phyloP scores from a whole-genome alignment of 2,113 vertebrate species.

The Chionomys nivalis region DNA sequence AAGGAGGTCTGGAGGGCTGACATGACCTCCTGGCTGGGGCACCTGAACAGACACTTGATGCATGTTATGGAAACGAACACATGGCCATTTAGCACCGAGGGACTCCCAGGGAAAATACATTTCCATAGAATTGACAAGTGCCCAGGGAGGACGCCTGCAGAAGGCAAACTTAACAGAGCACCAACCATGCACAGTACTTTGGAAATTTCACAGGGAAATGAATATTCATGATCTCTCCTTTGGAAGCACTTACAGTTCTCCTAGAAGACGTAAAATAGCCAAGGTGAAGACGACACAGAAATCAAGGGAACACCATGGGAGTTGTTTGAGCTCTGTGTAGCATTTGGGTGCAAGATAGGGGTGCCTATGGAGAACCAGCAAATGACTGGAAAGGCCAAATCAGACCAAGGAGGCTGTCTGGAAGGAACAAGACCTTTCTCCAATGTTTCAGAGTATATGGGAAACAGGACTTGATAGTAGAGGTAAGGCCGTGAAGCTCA shows the following conservation, averaged over 20 bases:
- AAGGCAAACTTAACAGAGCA: background rate
- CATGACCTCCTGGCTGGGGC: background rate
- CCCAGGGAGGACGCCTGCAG: background rate
- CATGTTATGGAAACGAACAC: background rate
- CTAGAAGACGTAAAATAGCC: constrained; percentile 11
- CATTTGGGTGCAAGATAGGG: background rate
- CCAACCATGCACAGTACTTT: background rate
- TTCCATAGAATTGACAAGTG: background rate
- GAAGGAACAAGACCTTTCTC: background rate
- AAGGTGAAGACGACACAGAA: background rate
- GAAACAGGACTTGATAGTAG: background rate
- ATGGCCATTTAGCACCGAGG: background rate
- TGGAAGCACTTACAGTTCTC: constrained; percentile 34
- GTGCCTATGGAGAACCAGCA: rapidly evolving
- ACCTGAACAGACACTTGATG: constrained; percentile 8
- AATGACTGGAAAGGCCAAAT: background rate
- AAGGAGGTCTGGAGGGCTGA: background rate
- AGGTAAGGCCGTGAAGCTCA: background rate
- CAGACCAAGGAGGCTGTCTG: background rate
- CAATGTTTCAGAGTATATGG: background rate
- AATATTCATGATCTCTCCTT: background rate
- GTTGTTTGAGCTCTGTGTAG: background rate
- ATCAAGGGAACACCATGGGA: background rate
- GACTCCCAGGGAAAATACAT: background rate
- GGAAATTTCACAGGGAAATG: constrained; percentile 32